phyloP scores from a whole-genome alignment of 2,797 vertebrate genomes.

The Lates japonicus region DNA sequence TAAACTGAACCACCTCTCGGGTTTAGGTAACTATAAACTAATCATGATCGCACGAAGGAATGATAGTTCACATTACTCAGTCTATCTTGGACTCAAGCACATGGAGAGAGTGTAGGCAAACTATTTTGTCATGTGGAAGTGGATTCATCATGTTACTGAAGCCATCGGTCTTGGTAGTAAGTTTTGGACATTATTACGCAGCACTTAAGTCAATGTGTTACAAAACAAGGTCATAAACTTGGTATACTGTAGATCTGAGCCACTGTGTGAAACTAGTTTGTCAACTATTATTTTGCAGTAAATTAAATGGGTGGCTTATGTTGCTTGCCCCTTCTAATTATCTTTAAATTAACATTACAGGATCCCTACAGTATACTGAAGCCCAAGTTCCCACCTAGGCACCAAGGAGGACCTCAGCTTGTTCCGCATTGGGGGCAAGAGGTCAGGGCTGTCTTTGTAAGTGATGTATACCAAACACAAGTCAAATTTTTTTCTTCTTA shows the following conservation, averaged over 20 bases:
- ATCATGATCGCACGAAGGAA: slow-evolving; percentile 1
- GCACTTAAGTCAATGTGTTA: not conserved
- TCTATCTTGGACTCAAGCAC: not conserved
- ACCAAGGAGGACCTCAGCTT: slow-evolving; percentile 83
- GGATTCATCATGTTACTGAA: not conserved
- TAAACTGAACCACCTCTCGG: not conserved
- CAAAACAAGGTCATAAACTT: not conserved
- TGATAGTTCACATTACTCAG: not conserved
- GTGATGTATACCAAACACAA: slow-evolving; percentile 4
- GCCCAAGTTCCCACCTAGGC: slow-evolving; percentile 76
- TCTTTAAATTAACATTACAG: slow-evolving; percentile 48
- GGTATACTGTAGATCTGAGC: no score
- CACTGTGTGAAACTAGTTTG: no score
- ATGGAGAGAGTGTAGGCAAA: not conserved
- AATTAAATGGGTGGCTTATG: no score
- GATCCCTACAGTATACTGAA: slow-evolving; percentile 82
- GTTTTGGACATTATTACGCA: not conserved
- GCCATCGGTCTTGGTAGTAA: not conserved
- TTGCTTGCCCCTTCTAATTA: no score
- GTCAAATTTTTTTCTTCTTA: not conserved
- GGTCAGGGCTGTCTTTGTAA: slow-evolving; percentile 85
- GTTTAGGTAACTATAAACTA: not conserved
- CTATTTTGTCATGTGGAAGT: not conserved
- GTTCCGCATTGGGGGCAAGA: slow-evolving; percentile 79
- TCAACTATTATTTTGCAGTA: no score